Base-by-base conservation (phyloP, 2,113 vertebrate species). In the Circaetus gallicus region DNA sequence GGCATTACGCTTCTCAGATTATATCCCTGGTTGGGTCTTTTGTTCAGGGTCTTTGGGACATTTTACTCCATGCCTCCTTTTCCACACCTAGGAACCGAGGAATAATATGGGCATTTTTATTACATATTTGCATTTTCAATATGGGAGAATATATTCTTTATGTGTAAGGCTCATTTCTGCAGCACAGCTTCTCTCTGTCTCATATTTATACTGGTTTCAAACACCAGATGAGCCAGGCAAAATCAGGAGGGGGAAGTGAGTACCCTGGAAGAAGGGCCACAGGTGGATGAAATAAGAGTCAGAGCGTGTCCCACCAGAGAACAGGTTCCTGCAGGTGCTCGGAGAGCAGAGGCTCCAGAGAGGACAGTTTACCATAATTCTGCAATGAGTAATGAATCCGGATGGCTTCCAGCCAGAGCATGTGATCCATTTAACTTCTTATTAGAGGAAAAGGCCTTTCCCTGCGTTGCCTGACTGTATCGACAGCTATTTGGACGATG, bases 301-400 rank as follows among this genome's bases (percentile, higher is more conserved):
- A 8, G 66, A 65, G n/a, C 0, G 9, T 2, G 18, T 78, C 49
- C 70, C 32, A 28, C 15, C 45, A 36, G 9, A 69, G 67, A 69
- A 38, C 49, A 72, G 76, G 89, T 66, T 92, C 50, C 69, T 74
- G 67, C 0, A 12, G 70, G 42, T 24, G 16, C 32, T 9, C 0
- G 0, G 15, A n/a, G 28, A 56, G 78, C 59, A 20, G 47, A 86
- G 59, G 67, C 83, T 74, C 52, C 58, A 24, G 38, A 58, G 63
- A 66, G 66, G 47, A 53, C 31, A 61, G 3, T 38, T 11, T 31
- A 50, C 69, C 61, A 25, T 47, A 79, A 74, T 13, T 74, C 69
- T 52, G 56, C 52, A 76, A 9, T 86, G 89, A 97, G 55, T 81
- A 95, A 97, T n/a, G 72, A 59, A 63, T 6, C 52, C 34, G 11